Conservation (phyloP, 2,797 vertebrate species). For the Protonibea diacanthus region DNA sequence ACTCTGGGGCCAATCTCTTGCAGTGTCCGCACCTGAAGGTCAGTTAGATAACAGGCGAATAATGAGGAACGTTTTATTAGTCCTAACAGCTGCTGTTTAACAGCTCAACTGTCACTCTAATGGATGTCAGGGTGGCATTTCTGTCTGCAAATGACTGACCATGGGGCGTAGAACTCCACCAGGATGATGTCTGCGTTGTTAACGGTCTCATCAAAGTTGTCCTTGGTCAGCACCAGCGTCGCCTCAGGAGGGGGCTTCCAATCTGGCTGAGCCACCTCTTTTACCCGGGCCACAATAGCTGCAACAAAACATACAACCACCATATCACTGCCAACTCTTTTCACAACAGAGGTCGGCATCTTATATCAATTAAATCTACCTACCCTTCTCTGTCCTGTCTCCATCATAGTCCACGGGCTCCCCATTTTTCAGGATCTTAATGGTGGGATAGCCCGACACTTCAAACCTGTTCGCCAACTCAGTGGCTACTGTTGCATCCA, state of each 20-base stretch:
- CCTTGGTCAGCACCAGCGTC: constrained; percentile 92
- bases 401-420: constrained; percentile 94
- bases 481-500: constrained; percentile 91
- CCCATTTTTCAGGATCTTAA: constrained; percentile 97
- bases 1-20: constrained; percentile 95
- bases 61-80: neutral
- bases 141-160: constrained; percentile 83
- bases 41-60: neutral
- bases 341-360: neutral
- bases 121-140: neutral
- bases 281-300: constrained; percentile 93
- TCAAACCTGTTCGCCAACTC: constrained; percentile 89
- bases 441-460: constrained; percentile 95
- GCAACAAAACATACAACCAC: constrained; percentile 54
- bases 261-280: constrained; percentile 91
- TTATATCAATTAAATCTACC: neutral
- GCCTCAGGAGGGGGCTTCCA: constrained; percentile 96
- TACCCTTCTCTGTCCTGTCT: constrained; percentile 91
- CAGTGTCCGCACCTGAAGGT: constrained; percentile 95
- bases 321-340: neutral
- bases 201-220: constrained; percentile 93
- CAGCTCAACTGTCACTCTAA: neutral
- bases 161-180: constrained; percentile 99
- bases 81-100: neutral
- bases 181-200: constrained; percentile 94